Percentiles rank a stretch among this genome's conserved stretches.
These are phyloP conservation scores for Campoplex capitator DNA, from an alignment of 2,888 invertebrate species.

Conservation along the genomic window DNA sequence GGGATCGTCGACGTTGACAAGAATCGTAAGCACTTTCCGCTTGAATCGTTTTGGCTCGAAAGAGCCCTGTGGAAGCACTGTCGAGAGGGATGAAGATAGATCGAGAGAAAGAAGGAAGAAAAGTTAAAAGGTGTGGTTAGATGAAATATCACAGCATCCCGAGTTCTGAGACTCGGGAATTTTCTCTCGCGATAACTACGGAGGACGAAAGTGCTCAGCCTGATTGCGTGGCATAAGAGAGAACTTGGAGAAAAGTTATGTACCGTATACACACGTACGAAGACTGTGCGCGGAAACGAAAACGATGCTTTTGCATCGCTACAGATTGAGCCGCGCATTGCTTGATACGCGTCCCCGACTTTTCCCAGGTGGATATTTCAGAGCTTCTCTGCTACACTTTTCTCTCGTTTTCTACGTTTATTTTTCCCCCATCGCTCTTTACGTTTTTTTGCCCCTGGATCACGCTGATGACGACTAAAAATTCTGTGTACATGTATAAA, in stretches of 20 bases:
- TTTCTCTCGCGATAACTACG: constrained; percentile 34
- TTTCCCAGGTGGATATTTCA: constrained; percentile 67
- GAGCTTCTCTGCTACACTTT: constrained; percentile 5
- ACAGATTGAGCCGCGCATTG: constrained; percentile 47
- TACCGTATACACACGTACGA: constrained; percentile 24
- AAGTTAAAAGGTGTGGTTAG: constrained; percentile 36
- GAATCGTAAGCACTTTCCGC: constrained; percentile 65
- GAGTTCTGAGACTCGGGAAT: constrained; percentile 17
- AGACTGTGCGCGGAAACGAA: constrained; percentile 36
- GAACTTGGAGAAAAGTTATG: constrained; percentile 44
- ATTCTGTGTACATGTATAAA: constrained; percentile 9
- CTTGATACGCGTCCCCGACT: constrained; percentile 34
- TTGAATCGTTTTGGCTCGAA: constrained; percentile 27
- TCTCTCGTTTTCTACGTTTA: background rate
- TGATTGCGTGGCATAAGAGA: constrained; percentile 65
- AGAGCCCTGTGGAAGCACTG: constrained; percentile 43
- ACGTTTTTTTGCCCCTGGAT: constrained; percentile 22
- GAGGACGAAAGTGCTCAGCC: constrained; percentile 63
- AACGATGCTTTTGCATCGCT: constrained; percentile 29
- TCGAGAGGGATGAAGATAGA: constrained; percentile 2
- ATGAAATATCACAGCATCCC: constrained; percentile 26
- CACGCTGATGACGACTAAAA: constrained; percentile 38
- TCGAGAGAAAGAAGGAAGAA: constrained; percentile 15
- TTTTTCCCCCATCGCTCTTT: constrained; percentile 14
- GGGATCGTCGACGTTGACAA: constrained; percentile 28